phyloP scores from a whole-genome alignment of 2,888 invertebrate genomes.

The Aleiodes alternator region DNA sequence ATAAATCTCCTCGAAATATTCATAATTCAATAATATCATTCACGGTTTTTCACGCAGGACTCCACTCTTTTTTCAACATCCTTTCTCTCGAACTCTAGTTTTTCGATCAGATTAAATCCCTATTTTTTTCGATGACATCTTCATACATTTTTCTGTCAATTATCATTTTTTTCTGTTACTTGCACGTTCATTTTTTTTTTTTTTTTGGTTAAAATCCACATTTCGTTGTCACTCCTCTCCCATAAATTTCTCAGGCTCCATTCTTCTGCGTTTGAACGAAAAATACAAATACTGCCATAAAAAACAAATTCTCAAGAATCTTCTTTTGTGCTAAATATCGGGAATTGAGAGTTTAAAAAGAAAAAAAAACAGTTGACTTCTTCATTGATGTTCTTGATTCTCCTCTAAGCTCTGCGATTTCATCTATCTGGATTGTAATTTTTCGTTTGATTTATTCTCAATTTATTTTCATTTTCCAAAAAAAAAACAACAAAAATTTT shows the following conservation, averaged over 20 bases:
- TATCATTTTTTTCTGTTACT: neutral
- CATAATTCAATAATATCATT: constrained; percentile 1
- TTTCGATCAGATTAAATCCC: constrained; percentile 17
- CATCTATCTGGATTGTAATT: constrained; percentile 51
- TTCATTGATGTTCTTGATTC: constrained; percentile 38
- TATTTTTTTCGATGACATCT: neutral
- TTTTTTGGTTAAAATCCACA: neutral
- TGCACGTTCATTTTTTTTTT: constrained; percentile 32
- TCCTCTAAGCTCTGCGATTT: constrained; percentile 49
- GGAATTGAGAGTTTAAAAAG: neutral
- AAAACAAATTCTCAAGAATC: constrained; percentile 12
- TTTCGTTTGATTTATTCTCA: constrained; percentile 40
- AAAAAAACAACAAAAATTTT: neutral
- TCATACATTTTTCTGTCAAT: neutral
- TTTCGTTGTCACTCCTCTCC: constrained; percentile 2
- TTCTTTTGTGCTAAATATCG: constrained; percentile 20
- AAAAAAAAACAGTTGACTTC: constrained; percentile 16
- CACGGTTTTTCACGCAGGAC: neutral
- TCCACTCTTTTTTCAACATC: neutral
- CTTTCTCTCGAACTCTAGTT: neutral
- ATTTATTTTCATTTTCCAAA: constrained; percentile 36
- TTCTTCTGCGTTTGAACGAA: neutral
- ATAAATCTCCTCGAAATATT: neutral
- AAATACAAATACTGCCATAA: neutral
- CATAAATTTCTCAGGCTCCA: neutral